Base-by-base conservation (phyloP, 2,888 invertebrate genomes). In the Entomobrya multifasciata region DNA sequence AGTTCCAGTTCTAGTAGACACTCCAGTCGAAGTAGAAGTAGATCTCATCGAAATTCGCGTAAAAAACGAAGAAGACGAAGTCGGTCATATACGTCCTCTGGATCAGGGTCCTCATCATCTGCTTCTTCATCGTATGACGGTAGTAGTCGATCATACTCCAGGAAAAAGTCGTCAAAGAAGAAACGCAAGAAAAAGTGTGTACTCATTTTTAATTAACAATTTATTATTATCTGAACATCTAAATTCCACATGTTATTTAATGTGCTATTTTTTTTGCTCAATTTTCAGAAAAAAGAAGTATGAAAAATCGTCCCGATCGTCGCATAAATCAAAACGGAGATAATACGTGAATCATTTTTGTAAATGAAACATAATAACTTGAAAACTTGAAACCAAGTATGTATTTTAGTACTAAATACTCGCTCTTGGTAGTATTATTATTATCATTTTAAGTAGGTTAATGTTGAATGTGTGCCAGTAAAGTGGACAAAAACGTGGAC, bases 151-250 rank as follows among this genome's bases (percentile, higher is more conserved):
- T 83, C 87, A 10, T 74, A 81, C 5, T 76, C 88, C 4, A 87
- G 78, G 22, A 88, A 88, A 70, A 88, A 88, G 65, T 86, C 82
- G 41, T 89, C 89, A 3, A 90, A 89, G 52, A 55, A 87, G 67
- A 90, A 90, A 72, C 90, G 88, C 79, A 70, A 88, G 86, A 77
- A 89, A 85, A 78, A 83, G 89, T 87, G 76, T 70, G 49, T 20
- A 44, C 13, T 44, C 27, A 62, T 15, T 52, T 20, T 65, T 44
- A 11, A n/a, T 15, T 25, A 74, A 27, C 1, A 76, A 44, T 22
- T 30, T 1, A 62, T 20, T n/a, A 62, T n/a, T n/a, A n/a, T n/a
- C n/a, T n/a, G n/a, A n/a, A n/a, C n/a, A n/a, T n/a, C n/a, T n/a
- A n/a, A n/a, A n/a, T 1, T 36, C 10, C 76, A n/a, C 6, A 57